Percentiles rank a stretch among this genome's conserved stretches.
These are phyloP conservation scores for Yponomeuta malinellus DNA, from an alignment of 2,888 invertebrate species.

Conservation along the genomic window DNA sequence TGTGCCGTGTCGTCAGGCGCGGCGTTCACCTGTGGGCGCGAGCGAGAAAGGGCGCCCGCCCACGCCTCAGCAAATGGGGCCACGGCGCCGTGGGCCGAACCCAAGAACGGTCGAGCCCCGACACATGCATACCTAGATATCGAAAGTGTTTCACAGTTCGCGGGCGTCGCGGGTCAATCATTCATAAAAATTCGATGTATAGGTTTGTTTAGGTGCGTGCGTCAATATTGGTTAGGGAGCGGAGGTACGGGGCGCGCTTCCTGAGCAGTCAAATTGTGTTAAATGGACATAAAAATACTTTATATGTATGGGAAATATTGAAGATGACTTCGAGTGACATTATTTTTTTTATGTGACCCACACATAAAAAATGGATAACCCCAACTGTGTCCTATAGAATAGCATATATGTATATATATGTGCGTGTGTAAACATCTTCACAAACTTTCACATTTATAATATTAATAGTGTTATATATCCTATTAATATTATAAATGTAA, in stretches of 20 bases:
- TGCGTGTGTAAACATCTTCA: no score
- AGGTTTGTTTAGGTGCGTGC: neutral
- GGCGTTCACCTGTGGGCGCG: slow-evolving; percentile 51
- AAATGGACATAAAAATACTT: no score
- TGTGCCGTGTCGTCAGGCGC: slow-evolving; percentile 19
- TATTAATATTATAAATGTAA: no score
- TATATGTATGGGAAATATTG: no score
- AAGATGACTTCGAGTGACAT: no score
- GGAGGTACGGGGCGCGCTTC: neutral
- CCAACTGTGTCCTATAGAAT: no score
- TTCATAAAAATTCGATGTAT: neutral
- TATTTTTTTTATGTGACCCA: no score
- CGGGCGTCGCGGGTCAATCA: neutral
- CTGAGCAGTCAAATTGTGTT: neutral
- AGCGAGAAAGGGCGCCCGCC: slow-evolving; percentile 61
- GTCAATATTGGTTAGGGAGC: neutral
- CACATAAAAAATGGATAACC: no score
- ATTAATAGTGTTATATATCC: no score
- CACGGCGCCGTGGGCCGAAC: slow-evolving; percentile 7
- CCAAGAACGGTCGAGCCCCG: neutral
- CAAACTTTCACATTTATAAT: no score
- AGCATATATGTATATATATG: no score
- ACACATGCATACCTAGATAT: neutral
- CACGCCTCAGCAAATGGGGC: slow-evolving; percentile 31
- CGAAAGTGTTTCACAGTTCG: neutral